Percentiles rank a stretch among this genome's conserved stretches.
These are phyloP conservation scores for Ceratotherium simum DNA, from an alignment of 2,113 vertebrate genomes.

Conservation along the genomic window DNA sequence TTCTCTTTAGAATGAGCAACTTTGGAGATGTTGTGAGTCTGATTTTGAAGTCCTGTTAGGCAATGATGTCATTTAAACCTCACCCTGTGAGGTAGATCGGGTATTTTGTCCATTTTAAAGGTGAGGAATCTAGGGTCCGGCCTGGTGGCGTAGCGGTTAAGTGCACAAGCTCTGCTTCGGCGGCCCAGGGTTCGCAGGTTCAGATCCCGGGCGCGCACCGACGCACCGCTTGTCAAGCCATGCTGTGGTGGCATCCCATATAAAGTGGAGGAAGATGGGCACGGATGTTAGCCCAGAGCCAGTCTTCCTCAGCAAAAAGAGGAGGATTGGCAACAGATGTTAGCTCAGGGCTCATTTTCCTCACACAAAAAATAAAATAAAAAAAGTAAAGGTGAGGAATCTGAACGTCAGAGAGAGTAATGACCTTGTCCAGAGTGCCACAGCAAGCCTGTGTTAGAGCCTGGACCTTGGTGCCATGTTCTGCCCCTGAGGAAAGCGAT, in stretches of 20 bases:
- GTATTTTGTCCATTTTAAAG: not conserved
- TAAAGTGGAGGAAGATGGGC: too few species aligned
- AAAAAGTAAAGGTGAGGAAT: not conserved
- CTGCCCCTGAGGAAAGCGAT: not conserved
- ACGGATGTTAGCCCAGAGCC: too few species aligned
- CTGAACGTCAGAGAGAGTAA: not conserved
- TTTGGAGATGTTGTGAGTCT: not conserved
- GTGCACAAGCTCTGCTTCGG: too few species aligned
- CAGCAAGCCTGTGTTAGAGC: not conserved
- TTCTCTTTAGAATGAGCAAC: not conserved
- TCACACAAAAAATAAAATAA: too few species aligned
- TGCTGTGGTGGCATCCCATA: too few species aligned
- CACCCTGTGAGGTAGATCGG: not conserved
- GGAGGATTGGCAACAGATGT: too few species aligned
- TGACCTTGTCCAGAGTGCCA: not conserved
- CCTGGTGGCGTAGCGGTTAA: too few species aligned
- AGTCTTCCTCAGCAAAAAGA: too few species aligned
- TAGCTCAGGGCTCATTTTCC: too few species aligned
- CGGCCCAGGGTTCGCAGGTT: too few species aligned
- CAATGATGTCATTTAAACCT: not conserved
- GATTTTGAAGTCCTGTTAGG: not conserved
- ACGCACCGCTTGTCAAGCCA: too few species aligned
- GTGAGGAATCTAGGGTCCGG: not conserved
- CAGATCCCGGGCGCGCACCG: too few species aligned
- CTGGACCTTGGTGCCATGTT: not conserved